Conservation (phyloP, 2,797 vertebrate genomes). For the Novumbra hubbsi region DNA sequence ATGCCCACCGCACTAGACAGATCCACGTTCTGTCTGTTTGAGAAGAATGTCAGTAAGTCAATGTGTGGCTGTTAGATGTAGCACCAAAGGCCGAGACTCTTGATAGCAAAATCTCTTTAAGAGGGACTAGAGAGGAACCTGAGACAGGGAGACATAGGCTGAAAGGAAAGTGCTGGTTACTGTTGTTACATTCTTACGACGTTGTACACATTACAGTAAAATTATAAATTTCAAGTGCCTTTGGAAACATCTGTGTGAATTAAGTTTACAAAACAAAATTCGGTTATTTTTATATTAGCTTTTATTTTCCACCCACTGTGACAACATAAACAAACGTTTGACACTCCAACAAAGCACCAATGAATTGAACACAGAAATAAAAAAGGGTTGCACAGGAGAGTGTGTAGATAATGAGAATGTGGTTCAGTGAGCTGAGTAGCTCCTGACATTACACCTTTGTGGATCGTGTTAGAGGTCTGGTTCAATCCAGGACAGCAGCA, state of each 20-base stretch:
- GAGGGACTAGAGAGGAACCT: too few relatives aligned
- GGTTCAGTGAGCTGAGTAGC: conserved; percentile 51
- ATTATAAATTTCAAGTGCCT: too few relatives aligned
- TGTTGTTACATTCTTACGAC: too few relatives aligned
- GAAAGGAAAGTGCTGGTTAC: not conserved
- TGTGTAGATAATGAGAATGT: conserved; percentile 33
- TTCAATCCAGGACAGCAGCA: conserved; percentile 52
- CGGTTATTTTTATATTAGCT: too few relatives aligned
- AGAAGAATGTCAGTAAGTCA: conserved; percentile 1
- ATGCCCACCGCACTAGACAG: conserved; percentile 38
- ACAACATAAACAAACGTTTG: too few relatives aligned
- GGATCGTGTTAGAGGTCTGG: conserved; percentile 18
- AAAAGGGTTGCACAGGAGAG: too few relatives aligned
- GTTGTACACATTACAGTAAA: too few relatives aligned
- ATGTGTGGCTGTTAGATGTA: conserved; percentile 1
- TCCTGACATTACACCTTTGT: conserved; percentile 17
- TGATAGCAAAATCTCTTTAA: not conserved
- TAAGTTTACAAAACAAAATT: too few relatives aligned
- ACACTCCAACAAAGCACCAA: too few relatives aligned
- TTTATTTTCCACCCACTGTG: too few relatives aligned
- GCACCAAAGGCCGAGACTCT: conserved; percentile 1
- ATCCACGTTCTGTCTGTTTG: conserved; percentile 10
- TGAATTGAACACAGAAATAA: too few relatives aligned
- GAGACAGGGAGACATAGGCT: conserved; percentile 13
- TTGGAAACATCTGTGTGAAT: too few relatives aligned